Conservation (phyloP, 1,140 invertebrate genomes). For the Spodoptera frugiperda region DNA sequence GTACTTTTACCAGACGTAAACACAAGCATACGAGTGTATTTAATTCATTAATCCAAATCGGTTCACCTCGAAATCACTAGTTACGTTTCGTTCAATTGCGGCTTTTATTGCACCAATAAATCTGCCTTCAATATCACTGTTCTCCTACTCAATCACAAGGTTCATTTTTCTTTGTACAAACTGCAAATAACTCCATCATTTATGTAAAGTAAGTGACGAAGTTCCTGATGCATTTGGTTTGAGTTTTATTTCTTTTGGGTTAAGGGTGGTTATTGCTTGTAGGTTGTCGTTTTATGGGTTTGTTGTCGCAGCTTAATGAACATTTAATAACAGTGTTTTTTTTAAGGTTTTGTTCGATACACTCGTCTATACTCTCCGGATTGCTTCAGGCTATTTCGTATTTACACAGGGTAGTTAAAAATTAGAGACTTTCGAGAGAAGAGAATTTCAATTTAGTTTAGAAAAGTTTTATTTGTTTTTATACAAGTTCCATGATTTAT, state of each 20-base stretch:
- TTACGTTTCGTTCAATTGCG: slow-evolving; percentile 27
- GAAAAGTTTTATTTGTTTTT: no score
- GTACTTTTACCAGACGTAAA: slow-evolving; percentile 19
- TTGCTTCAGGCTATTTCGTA: slow-evolving; percentile 49
- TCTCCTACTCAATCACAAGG: background rate
- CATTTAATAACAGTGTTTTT: slow-evolving; percentile 59
- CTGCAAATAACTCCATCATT: slow-evolving; percentile 6
- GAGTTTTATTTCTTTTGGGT: background rate
- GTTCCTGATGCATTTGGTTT: background rate
- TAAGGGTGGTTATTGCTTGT: slow-evolving; percentile 17
- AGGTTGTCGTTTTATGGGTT: slow-evolving; percentile 16
- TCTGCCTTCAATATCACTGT: background rate
- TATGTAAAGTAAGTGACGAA: slow-evolving; percentile 23
- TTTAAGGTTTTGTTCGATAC: slow-evolving; percentile 51
- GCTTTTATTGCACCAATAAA: slow-evolving; percentile 1
- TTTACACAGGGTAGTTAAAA: slow-evolving; percentile 39
- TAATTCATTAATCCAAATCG: slow-evolving; percentile 43
- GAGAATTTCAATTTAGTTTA: no score
- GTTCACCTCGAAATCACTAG: slow-evolving; percentile 42
- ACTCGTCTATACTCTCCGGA: slow-evolving; percentile 48
- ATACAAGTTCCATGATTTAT: no score
- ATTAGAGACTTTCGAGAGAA: slow-evolving; percentile 6
- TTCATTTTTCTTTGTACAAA: slow-evolving; percentile 5
- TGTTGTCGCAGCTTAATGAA: slow-evolving; percentile 53
- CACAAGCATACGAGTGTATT: slow-evolving; percentile 27